A percentile compares a stretch with the other conserved stretches of the same genome.
phyloP scores from a whole-genome alignment of 2,888 invertebrate genomes.

The Rhyacophila evoluta region DNA sequence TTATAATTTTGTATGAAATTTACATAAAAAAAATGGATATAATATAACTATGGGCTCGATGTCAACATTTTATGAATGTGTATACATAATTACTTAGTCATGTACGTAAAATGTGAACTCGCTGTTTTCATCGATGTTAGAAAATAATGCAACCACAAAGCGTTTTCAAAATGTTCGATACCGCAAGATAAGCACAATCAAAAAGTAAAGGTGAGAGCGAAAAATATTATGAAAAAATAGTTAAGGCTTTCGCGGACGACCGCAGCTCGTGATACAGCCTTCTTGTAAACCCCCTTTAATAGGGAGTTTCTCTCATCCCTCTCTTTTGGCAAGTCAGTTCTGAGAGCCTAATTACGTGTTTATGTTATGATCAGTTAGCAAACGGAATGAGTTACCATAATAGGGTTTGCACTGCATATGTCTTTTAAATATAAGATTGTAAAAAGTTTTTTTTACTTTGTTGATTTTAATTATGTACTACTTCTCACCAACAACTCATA shows the following conservation, averaged over 20 bases:
- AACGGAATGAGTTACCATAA: neutral
- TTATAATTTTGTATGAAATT: too few relatives aligned
- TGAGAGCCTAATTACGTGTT: constrained; percentile 22
- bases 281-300: neutral
- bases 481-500: too few relatives aligned
- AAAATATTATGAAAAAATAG: constrained; percentile 13
- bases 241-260: neutral
- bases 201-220: constrained; percentile 1
- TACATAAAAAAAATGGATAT: too few relatives aligned
- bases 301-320: neutral
- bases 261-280: neutral
- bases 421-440: too few relatives aligned
- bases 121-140: neutral
- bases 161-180: neutral
- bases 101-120: neutral
- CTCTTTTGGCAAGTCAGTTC: neutral
- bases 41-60: too few relatives aligned
- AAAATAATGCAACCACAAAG: neutral
- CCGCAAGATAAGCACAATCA: neutral
- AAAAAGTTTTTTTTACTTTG: too few relatives aligned
- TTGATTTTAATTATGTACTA: too few relatives aligned
- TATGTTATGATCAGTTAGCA: constrained; percentile 23
- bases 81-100: too few relatives aligned
- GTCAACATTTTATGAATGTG: too few relatives aligned
- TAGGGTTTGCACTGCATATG: neutral